Percentiles rank a stretch among this genome's conserved stretches.
Evolutionary conservation across 2,888 invertebrate genomes (phyloP).

Genomic region (Dryadula phaetusa): DNA sequence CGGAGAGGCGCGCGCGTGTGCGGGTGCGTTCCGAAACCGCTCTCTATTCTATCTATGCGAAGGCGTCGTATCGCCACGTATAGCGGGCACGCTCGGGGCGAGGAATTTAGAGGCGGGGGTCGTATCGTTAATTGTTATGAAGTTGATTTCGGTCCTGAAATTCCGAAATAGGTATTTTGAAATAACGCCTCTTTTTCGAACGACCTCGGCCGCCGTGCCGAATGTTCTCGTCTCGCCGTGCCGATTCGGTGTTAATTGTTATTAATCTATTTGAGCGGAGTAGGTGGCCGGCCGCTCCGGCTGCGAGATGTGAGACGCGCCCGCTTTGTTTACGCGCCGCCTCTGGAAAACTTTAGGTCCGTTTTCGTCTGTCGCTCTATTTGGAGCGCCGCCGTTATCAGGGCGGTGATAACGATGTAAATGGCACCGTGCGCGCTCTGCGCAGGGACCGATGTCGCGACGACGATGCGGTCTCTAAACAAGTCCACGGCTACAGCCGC

Average conservation of each 20-base stretch:
- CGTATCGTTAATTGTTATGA: constrained; percentile 85
- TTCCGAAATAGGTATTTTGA: constrained; percentile 83
- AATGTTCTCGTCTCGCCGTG: constrained; percentile 40
- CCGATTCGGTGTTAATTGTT: constrained; percentile 49
- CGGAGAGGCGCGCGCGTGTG: constrained; percentile 61
- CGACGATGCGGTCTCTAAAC: constrained; percentile 57
- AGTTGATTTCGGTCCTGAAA: constrained; percentile 85
- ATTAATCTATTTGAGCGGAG: constrained; percentile 47
- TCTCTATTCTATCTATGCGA: constrained; percentile 85
- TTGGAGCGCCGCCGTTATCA: constrained; percentile 68
- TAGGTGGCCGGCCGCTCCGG: constrained; percentile 43
- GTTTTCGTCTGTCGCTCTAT: constrained; percentile 61
- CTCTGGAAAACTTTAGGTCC: constrained; percentile 36
- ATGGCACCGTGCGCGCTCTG: constrained; percentile 54
- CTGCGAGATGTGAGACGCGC: constrained; percentile 21
- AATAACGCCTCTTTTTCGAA: constrained; percentile 79
- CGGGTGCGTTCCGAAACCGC: constrained; percentile 84
- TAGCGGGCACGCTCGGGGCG: constrained; percentile 84
- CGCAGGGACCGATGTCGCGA: constrained; percentile 60
- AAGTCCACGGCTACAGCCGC: constrained; percentile 72
- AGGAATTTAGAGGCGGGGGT: constrained; percentile 85
- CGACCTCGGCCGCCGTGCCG: constrained; percentile 51
- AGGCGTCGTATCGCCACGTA: constrained; percentile 83
- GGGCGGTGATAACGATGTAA: constrained; percentile 70
- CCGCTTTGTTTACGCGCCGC: constrained; percentile 34